Base-by-base conservation (phyloP, 1,140 invertebrate species). In the Tetramorium parvispinum region DNA sequence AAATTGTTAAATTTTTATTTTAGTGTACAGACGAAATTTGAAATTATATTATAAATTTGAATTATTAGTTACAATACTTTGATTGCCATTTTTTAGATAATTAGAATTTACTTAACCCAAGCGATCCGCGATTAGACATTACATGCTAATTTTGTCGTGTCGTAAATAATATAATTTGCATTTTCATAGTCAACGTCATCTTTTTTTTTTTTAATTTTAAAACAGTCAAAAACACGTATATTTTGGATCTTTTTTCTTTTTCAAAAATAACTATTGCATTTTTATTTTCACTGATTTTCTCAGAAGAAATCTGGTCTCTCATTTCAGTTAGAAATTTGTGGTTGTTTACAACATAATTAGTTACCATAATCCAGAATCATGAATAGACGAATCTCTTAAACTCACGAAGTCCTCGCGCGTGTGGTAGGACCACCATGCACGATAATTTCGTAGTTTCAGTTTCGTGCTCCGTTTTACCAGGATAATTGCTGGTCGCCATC, bases 351-450 rank as follows among this genome's bases (percentile, higher is more conserved):
- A 83, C 24, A 7, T 32, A 59, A 83, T 83, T 73, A 83, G 66
- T 46, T 3, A n/a, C 1, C 40, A 37, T 83, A 59, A 49, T 61
- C 11, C 7, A 18, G 53, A 75, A 82, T 43, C 40, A 79, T 85
- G 77, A 86, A 86, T 86, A 86, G 66, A 68, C 16, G 63, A 79
- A 79, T 71, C 57, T 65, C 43, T 77, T 78, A 59, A 46, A 82
- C 70, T 59, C 77, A 49, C 59, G 61, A 71, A 82, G 78, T 81
- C 3, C 27, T 49, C 75, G 32, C 51, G 78, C 85, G 77, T 73
- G 79, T 66, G 66, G 51, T 37, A 46, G 82, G 86, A 87, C 86
- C 86, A 87, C 86, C 86, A 10, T 53, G 79, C 51, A 43, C 61
- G 85, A 57, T 86, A 86, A 86, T 86, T 82, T 71, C 66, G 55